These are phyloP conservation scores for Rhodophaea formosa DNA, from an alignment of 2,888 invertebrate species.

Conservation along the genomic window DNA sequence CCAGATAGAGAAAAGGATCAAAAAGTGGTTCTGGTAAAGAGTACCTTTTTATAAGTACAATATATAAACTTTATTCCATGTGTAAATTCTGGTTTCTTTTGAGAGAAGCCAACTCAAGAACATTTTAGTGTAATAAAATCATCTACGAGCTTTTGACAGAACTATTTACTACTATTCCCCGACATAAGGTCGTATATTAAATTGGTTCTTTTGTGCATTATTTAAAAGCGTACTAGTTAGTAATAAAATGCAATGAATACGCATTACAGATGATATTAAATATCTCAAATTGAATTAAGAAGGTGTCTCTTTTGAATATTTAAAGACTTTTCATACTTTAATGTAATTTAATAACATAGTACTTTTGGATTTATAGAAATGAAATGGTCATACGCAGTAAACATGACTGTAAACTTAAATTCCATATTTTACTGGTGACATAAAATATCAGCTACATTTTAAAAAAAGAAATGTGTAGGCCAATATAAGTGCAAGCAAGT, in stretches of 20 bases:
- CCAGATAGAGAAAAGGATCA: no score
- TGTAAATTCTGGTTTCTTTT: background rate
- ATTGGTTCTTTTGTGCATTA: background rate
- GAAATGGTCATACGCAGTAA: background rate
- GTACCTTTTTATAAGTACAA: no score
- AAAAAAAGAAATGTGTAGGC: no score
- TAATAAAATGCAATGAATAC: conserved; percentile 8
- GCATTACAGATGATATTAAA: conserved; percentile 9
- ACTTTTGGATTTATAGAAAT: conserved; percentile 6
- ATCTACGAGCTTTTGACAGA: background rate
- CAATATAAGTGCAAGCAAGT: no score
- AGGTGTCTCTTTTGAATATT: background rate
- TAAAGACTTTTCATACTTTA: conserved; percentile 5
- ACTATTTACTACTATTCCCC: background rate
- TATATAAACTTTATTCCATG: no score
- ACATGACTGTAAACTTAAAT: conserved; percentile 9
- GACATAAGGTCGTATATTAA: background rate
- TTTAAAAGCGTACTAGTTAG: background rate
- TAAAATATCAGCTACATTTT: conserved; percentile 21
- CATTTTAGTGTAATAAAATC: background rate
- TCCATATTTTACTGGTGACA: conserved; percentile 17
- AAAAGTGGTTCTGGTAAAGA: no score
- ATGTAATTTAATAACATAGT: conserved; percentile 2
- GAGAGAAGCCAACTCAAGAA: background rate
- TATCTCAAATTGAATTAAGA: conserved; percentile 11